phyloP scores from a whole-genome alignment of 1,140 invertebrate genomes.

The Drosophila malerkotliana region DNA sequence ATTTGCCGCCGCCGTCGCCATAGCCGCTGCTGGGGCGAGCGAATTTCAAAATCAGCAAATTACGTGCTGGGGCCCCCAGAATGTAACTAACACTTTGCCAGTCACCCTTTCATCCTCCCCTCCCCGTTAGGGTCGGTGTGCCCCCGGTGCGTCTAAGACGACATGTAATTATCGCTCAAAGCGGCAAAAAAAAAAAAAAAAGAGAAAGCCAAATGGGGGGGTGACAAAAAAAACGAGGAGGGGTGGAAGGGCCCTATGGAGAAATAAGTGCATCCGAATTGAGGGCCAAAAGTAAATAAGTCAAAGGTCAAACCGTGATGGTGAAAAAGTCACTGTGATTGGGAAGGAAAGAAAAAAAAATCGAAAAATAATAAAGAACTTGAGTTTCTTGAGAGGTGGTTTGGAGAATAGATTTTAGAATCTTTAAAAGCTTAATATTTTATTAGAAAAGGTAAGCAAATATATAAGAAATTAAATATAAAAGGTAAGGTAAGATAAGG shows the following conservation, averaged over 20 bases:
- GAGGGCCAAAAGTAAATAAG: slow-evolving; percentile 25
- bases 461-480: no score
- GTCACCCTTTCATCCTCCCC: slow-evolving; percentile 10
- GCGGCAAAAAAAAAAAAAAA: slow-evolving; percentile 13
- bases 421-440: no score
- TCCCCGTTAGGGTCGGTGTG: neutral
- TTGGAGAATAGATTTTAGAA: no score
- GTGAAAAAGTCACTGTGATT: neutral
- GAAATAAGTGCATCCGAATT: neutral
- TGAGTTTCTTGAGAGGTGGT: no score
- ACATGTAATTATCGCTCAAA: slow-evolving; percentile 76
- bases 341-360: neutral
- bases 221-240: neutral
- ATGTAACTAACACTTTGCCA: slow-evolving; percentile 78
- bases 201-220: neutral
- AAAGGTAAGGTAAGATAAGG: no score
- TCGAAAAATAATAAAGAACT: no score
- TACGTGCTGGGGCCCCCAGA: slow-evolving; percentile 65
- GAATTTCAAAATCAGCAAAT: slow-evolving; percentile 80
- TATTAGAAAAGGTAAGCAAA: no score
- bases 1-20: slow-evolving; percentile 71
- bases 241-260: no score
- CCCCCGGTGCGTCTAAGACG: slow-evolving; percentile 61
- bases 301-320: slow-evolving; percentile 9
- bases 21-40: slow-evolving; percentile 53